Conservation (phyloP, 1,140 invertebrate species). For the Sycophila sp. region DNA sequence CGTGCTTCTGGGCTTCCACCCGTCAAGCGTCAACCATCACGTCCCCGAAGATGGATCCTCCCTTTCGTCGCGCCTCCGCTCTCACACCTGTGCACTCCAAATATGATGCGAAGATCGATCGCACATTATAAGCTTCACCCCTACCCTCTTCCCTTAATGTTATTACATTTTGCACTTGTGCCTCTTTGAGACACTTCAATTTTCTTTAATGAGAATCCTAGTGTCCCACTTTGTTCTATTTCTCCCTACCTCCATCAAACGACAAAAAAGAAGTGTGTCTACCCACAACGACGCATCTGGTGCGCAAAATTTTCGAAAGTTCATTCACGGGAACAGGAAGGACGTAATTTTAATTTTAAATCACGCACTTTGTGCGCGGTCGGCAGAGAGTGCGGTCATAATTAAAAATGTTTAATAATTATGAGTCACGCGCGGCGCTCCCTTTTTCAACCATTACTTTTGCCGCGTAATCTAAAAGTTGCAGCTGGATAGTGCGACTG, state of each 20-base stretch:
- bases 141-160: neutral
- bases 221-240: too few relatives aligned
- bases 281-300: too few relatives aligned
- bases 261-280: too few relatives aligned
- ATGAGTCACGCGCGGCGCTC: neutral
- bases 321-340: neutral
- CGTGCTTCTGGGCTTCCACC: neutral
- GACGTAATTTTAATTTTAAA: slow-evolving; percentile 13
- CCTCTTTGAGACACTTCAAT: too few relatives aligned
- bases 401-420: slow-evolving; percentile 29
- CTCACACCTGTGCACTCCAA: neutral
- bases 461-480: slow-evolving; percentile 18
- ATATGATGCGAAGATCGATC: slow-evolving; percentile 7
- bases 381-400: neutral
- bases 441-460: slow-evolving; percentile 7
- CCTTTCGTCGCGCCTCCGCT: too few relatives aligned
- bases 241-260: too few relatives aligned
- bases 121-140: neutral
- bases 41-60: slow-evolving; percentile 4
- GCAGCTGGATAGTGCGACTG: neutral
- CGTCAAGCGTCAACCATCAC: neutral
- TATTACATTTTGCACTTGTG: neutral
- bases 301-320: neutral
- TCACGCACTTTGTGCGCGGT: neutral
- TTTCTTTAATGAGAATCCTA: too few relatives aligned